Base-by-base conservation (phyloP, 2,797 vertebrate species). In the Bradypus variegatus region DNA sequence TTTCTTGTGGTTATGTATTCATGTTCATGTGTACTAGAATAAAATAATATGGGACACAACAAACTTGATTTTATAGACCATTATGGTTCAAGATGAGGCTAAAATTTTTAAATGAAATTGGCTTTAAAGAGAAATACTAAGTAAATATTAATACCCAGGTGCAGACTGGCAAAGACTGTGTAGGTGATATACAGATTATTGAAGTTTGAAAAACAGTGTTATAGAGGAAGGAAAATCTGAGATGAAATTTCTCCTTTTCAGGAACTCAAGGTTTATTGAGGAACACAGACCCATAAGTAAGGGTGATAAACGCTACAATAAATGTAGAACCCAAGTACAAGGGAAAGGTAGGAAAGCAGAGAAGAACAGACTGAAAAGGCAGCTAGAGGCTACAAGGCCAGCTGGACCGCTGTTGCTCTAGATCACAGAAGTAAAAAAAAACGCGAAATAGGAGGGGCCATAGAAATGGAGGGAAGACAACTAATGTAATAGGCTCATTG, bases 11-110 rank as follows among this genome's bases (percentile, higher is more conserved):
- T 91, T 90, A 82, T 65, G 25, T 65, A 69, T 67, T n/a, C 29
- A 88, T 65, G n/a, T 87, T 62, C 95, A 80, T 60, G 25, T n/a
- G 4, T 67, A 65, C 48, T 55, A 88, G 69, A 93, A 93, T 87
- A 93, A 95, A 92, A 94, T 38, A 16, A 84, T 27, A 77, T 84
- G 41, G 13, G 85, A 10, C 50, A 84, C 55, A 88, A 69, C 45
- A 93, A 50, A 91, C 25, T 87, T 89, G 53, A 94, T 77, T 93
- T 95, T 25, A 79, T 50, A 81, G 33, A 82, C 38, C 88, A n/a
- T 53, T 83, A 73, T 48, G 29, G 19, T 77, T 91, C 50, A 86
- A 31, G 41, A 64, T 75, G 69, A 92, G 18, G n/a, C 62, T 69
- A 76, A 89, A 45, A 72, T 75, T 89, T 50, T 87, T 85, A 53